Percentiles rank a stretch among this genome's conserved stretches.
These are phyloP conservation scores for Silurus asotus DNA, from an alignment of 2,113 vertebrate species.

Conservation along the genomic window DNA sequence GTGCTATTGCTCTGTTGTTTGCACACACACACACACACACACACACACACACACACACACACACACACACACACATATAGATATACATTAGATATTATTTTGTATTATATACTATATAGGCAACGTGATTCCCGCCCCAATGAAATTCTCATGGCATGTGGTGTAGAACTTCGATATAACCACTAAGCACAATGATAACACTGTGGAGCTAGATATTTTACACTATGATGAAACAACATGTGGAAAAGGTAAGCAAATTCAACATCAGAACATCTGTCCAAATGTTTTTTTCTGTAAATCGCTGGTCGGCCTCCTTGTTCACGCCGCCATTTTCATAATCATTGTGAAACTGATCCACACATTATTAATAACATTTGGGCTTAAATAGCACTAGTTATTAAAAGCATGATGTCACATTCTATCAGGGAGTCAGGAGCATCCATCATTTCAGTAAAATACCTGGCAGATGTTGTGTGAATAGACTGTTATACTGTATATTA, in stretches of 20 bases:
- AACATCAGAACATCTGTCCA: background rate
- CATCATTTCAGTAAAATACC: constrained; percentile 1
- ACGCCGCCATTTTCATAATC: background rate
- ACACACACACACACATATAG: too few relatives aligned
- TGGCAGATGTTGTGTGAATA: background rate
- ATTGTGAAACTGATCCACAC: background rate
- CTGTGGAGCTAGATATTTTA: background rate
- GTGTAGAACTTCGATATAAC: background rate
- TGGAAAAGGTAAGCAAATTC: background rate
- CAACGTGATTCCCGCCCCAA: background rate
- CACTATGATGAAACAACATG: background rate
- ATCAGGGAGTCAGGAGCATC: background rate
- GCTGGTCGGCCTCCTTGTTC: background rate
- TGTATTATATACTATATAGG: background rate
- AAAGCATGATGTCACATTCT: background rate
- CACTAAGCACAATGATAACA: background rate
- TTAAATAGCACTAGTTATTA: background rate
- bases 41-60: too few relatives aligned
- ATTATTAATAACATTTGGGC: background rate
- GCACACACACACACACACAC: too few relatives aligned
- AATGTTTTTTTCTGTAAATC: background rate
- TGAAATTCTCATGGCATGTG: background rate
- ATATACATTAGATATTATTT: too few relatives aligned
- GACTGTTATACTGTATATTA: background rate
- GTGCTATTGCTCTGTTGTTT: too few relatives aligned